Conservation (phyloP, 2,797 vertebrate species). For the Xyrichtys novacula region DNA sequence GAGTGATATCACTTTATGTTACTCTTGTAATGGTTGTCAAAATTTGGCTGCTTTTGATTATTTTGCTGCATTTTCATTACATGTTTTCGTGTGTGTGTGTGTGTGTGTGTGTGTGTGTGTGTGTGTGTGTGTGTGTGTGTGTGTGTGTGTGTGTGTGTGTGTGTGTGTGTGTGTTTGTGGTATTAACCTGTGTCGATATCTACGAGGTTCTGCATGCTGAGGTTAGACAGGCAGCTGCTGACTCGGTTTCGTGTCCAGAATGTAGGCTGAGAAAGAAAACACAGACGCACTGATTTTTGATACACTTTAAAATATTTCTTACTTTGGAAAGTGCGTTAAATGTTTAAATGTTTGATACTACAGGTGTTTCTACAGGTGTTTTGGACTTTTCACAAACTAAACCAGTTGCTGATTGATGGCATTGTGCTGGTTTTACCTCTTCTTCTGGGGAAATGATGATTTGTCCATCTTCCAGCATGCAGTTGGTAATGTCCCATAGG, state of each 20-base stretch:
- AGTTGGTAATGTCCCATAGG: constrained; percentile 91
- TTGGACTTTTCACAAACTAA: not conserved
- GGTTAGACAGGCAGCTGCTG: constrained; percentile 81
- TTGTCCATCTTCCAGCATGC: constrained; percentile 88
- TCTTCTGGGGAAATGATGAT: constrained; percentile 89
- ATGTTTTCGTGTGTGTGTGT: constrained; percentile 6
- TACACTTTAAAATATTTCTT: not conserved
- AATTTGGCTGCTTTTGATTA: not conserved
- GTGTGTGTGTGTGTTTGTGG: constrained; percentile 13
- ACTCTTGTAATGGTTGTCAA: not conserved
- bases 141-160: constrained; percentile 10
- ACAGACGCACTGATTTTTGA: not conserved
- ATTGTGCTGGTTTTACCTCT: constrained; percentile 83
- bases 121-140: constrained; percentile 10
- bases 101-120: constrained; percentile 6
- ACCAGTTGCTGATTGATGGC: not conserved
- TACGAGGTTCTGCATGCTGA: constrained; percentile 75
- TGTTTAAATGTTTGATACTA: no score
- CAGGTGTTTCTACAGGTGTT: not conserved
- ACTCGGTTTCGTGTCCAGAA: constrained; percentile 80
- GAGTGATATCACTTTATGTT: constrained; percentile 21
- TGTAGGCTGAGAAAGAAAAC: constrained; percentile 70
- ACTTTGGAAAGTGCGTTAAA: not conserved
- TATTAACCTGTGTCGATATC: constrained; percentile 70
- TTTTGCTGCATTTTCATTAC: not conserved